Percentiles rank a stretch among this genome's conserved stretches.
These are phyloP conservation scores for Calvadosia cruxmelitensis DNA, from an alignment of 30 jellyfish, hydroid and myxozoan genomes.

Conservation along the genomic window DNA sequence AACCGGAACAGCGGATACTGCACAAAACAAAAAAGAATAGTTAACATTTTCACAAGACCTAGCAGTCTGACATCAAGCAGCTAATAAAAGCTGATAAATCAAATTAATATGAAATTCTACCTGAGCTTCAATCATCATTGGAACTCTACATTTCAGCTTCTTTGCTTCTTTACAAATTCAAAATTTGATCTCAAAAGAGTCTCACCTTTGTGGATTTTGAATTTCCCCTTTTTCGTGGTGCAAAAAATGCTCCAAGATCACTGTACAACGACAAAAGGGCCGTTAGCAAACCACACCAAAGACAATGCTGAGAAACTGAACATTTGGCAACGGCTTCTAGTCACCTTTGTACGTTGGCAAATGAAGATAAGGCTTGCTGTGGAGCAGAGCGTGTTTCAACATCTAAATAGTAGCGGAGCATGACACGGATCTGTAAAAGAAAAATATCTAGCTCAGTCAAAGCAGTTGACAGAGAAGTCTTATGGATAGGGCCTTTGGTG, in stretches of 20 bases:
- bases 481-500: no score
- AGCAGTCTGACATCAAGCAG: no score
- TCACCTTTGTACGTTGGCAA: slow-evolving; percentile 62
- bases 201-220: not conserved
- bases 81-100: no score
- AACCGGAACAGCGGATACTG: slow-evolving; percentile 70
- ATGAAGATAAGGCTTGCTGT: slow-evolving; percentile 67
- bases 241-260: not conserved
- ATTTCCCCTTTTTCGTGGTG: not conserved
- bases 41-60: no score
- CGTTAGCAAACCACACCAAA: not conserved
- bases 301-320: not conserved
- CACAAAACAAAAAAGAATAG: not conserved
- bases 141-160: slow-evolving; percentile 41
- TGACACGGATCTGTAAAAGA: slow-evolving; percentile 46
- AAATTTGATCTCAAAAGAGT: slow-evolving; percentile 40
- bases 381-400: slow-evolving; percentile 70
- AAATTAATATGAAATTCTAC: no score
- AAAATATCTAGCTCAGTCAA: no score
- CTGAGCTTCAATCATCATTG: no score
- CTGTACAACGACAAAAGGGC: no score
- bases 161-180: slow-evolving; percentile 38
- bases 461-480: no score
- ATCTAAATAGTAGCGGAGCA: slow-evolving; percentile 73
- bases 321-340: not conserved